Evolutionary conservation across 2,888 invertebrate genomes (phyloP).

Genomic region (Stegophylla sp.): DNA sequence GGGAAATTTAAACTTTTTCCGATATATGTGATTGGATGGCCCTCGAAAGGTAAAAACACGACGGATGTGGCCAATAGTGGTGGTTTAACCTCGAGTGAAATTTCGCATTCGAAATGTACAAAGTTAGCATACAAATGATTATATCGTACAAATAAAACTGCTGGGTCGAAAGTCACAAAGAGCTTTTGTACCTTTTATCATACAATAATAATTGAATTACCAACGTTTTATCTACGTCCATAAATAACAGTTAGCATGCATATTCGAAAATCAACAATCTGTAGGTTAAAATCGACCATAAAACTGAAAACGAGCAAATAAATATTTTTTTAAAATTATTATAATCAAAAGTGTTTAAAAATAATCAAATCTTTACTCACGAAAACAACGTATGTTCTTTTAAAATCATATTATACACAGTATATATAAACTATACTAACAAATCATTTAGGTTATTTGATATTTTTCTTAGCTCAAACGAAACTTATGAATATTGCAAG

Average conservation of each 20-base stretch:
- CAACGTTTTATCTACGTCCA: not conserved
- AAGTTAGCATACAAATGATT: conserved; percentile 38
- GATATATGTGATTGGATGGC: not conserved
- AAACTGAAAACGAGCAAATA: no score
- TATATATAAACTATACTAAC: no score
- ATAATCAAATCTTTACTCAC: no score
- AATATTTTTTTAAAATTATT: no score
- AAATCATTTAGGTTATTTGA: no score
- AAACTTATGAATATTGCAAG: no score
- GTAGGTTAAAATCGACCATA: no score
- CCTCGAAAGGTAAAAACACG: not conserved
- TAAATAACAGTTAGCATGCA: not conserved
- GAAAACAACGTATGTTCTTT: no score
- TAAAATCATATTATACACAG: no score
- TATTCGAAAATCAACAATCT: not conserved
- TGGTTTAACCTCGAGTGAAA: conserved; percentile 37
- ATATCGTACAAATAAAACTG: conserved; percentile 26
- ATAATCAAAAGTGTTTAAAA: no score
- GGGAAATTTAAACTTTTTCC: conserved; percentile 28
- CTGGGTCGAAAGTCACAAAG: not conserved
- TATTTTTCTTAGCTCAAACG: no score
- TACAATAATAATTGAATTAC: conserved; percentile 32
- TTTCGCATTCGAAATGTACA: not conserved
- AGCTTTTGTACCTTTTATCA: conserved; percentile 13
- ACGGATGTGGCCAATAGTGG: conserved; percentile 20